Base-by-base conservation (phyloP, 2,797 vertebrate species). In the Dicrostonyx torquatus region DNA sequence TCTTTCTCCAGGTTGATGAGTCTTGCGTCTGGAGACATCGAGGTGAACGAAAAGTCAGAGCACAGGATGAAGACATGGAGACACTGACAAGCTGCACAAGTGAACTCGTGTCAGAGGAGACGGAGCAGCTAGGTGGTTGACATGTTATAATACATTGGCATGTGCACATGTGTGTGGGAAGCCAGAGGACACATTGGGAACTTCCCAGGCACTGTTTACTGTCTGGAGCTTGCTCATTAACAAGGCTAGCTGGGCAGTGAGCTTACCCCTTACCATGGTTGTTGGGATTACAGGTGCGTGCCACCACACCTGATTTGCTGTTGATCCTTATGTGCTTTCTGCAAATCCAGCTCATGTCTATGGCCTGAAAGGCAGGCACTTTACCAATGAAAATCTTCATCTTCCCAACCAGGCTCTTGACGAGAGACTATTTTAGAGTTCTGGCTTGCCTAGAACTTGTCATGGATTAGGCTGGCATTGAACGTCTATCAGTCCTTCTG, bases 21-120 rank as follows among this genome's bases (percentile, higher is more conserved):
- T 98, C 99, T 96, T 99, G 99, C 77, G 98, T 99, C 80, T 99
- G 99, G 98, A 99, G 99, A 92, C 99, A 99, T 98, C 97, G 97
- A 68, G 99, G 99, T 0, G 99, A 99, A 94, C 98, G 99, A 94
- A 99, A 99, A 97, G 98, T 99, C 95, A 99, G 99, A 96, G 98
- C 98, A 0, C 97, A 99, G 43, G 99, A 99, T 1, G 99, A 99
- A 96, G 99, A 99, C 78, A 93, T 99, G 98, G 99, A 99, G 62
- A 98, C 98, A 0, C 98, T 99, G 92, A 97, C 98, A 1, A 99
- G 98, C 89, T 98, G 98, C 77, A 97, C 99, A 43, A 97, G 98
- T 0, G 99, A 99, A 43, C 98, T 99, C 94, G 95, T 98, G 9
- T 98, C 98, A 1, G 99, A 99, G 60, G 99, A 99, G 6, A 98